Conservation (phyloP, 2,113 vertebrate genomes). For the Dendropsophus ebraccatus region DNA sequence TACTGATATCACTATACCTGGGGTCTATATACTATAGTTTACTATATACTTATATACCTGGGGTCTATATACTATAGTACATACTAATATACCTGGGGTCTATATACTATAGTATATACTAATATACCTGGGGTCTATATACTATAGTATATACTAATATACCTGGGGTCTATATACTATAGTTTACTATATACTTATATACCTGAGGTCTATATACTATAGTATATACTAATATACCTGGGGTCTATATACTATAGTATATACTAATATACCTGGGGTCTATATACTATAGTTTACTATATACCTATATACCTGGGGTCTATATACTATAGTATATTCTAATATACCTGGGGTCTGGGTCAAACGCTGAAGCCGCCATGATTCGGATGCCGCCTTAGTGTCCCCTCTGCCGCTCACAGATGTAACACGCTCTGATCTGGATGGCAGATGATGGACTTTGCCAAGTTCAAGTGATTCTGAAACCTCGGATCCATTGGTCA, state of each 20-base stretch:
- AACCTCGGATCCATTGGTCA: neutral
- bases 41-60: too few species aligned
- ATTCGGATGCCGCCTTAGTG: neutral
- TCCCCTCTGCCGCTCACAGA: slow-evolving; percentile 7
- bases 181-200: too few species aligned
- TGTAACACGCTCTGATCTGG: neutral
- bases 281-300: neutral
- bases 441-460: slow-evolving; percentile 21
- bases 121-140: too few species aligned
- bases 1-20: too few species aligned
- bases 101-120: too few species aligned
- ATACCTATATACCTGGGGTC: slow-evolving; percentile 33
- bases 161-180: too few species aligned
- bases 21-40: too few species aligned
- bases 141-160: too few species aligned
- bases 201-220: too few species aligned
- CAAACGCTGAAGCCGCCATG: slow-evolving; percentile 24
- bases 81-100: too few species aligned
- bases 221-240: too few species aligned
- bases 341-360: slow-evolving; percentile 40
- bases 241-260: neutral
- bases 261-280: neutral
- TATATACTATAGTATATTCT: neutral
- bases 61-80: too few species aligned
- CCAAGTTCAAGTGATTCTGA: slow-evolving; percentile 9